Percentiles rank a stretch among this genome's conserved stretches.
Evolutionary conservation across 2,113 vertebrate species (phyloP).

Genomic region (Cyphotilapia sp.): DNA sequence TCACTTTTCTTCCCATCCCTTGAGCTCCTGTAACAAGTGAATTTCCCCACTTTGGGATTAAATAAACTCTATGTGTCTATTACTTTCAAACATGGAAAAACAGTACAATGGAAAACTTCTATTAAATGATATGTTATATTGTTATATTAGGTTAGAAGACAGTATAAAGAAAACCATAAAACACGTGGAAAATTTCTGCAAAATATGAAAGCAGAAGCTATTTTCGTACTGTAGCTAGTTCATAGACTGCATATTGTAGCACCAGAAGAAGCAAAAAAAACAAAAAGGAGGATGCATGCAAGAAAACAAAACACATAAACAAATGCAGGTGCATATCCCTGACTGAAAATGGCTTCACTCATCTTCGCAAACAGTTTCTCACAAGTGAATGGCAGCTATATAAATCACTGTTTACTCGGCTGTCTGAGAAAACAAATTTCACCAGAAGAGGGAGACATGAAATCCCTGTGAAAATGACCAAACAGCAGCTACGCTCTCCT

Average conservation of each 20-base stretch:
- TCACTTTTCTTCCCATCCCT: background rate
- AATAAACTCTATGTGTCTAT: background rate
- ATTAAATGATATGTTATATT: background rate
- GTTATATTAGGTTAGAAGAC: background rate
- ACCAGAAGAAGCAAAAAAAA: background rate
- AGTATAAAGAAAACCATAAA: background rate
- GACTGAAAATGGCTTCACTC: background rate
- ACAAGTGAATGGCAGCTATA: background rate
- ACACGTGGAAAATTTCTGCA: background rate
- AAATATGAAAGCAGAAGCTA: background rate
- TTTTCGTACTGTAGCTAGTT: background rate
- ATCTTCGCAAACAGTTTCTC: background rate
- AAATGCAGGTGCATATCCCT: background rate
- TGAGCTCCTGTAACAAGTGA: background rate
- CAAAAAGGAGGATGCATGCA: background rate
- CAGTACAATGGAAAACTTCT: background rate
- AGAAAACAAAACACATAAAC: background rate
- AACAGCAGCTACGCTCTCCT: background rate
- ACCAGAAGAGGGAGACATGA: slow-evolving; percentile 47
- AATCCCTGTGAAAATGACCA: background rate
- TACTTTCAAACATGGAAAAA: background rate
- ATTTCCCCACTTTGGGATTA: background rate
- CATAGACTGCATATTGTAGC: background rate
- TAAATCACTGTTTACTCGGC: background rate
- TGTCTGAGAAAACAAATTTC: background rate